Evolutionary conservation across 2,888 invertebrate genomes (phyloP), one percentile per base, ranked within the genome.

Genomic region (Diadromus collaris): DNA sequence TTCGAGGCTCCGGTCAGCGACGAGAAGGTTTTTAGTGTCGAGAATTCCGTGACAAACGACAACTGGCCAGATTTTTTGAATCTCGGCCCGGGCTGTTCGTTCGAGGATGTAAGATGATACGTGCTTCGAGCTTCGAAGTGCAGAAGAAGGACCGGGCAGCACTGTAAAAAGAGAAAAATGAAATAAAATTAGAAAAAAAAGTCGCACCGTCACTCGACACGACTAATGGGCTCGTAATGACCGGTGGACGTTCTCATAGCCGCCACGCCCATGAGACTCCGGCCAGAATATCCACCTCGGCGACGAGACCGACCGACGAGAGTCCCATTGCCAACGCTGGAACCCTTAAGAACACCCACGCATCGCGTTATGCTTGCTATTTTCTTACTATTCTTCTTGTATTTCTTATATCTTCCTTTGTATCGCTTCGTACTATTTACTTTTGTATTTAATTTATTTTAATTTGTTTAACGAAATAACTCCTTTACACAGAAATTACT

Each of bases 141-240:
- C n/a, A 19, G 38, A 16, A n/a, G 16, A 60, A n/a, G 29, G 32
- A 61, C 24, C 19, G 21, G 32, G 67, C 24, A 38, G 64, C 41
- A 65, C 21, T 29, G 67, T 48, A 16, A 24, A 70, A 34, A 54
- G 60, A n/a, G 27, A 64, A 54, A 24, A 19, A 41, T 27, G 41
- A 56, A 68, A 21, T 7, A 48, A 56, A 44, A 60, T 16, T 38
- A 64, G 3, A 4, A 71, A 44, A 63, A 48, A 63, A 10, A 48
- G 54, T 48, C 51, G 44, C 54, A 60, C n/a, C 13, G 71, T 71
- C 63, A 75, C 71, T 56, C 60, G 82, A 84, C 76, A 83, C 83
- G 83, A 82, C 86, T 87, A 87, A 87, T 87, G 84, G 86, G 70
- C 79, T 78, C 82, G 72, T 87, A 87, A 87, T 86, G 86, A 86